These are phyloP conservation scores for Sialia sialis DNA, from an alignment of 2,113 vertebrate genomes.

Conservation along the genomic window DNA sequence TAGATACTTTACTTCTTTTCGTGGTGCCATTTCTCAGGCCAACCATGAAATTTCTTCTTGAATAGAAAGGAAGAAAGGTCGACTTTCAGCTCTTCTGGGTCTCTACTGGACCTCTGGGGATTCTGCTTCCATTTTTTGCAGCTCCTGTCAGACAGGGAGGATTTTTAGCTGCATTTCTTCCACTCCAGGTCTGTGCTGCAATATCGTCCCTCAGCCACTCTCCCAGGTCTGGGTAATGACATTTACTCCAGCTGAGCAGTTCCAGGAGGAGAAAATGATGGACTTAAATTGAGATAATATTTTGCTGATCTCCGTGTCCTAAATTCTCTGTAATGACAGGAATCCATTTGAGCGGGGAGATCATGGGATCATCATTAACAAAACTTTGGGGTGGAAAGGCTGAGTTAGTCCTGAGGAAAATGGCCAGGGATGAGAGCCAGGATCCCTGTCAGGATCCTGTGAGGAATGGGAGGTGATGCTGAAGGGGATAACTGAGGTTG, in stretches of 20 bases:
- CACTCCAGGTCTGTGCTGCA: neutral
- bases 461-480: neutral
- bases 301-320: neutral
- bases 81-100: neutral
- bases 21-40: neutral
- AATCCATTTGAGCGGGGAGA: neutral
- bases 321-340: neutral
- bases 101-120: neutral
- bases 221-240: neutral
- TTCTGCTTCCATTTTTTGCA: neutral
- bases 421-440: neutral
- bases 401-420: neutral
- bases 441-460: neutral
- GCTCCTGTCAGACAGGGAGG: neutral
- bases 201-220: neutral
- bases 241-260: slow-evolving; percentile 34
- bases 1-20: neutral
- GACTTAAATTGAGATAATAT: slow-evolving; percentile 10
- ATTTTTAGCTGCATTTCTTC: neutral
- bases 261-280: slow-evolving; percentile 16
- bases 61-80: neutral
- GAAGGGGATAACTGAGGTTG: neutral
- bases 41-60: neutral
- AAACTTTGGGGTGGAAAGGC: neutral
- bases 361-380: neutral